A percentile compares a stretch with the other conserved stretches of the same genome.
These are phyloP conservation scores for Cheiracanthium punctorium DNA, from an alignment of 2,888 invertebrate species.

Conservation along the genomic window DNA sequence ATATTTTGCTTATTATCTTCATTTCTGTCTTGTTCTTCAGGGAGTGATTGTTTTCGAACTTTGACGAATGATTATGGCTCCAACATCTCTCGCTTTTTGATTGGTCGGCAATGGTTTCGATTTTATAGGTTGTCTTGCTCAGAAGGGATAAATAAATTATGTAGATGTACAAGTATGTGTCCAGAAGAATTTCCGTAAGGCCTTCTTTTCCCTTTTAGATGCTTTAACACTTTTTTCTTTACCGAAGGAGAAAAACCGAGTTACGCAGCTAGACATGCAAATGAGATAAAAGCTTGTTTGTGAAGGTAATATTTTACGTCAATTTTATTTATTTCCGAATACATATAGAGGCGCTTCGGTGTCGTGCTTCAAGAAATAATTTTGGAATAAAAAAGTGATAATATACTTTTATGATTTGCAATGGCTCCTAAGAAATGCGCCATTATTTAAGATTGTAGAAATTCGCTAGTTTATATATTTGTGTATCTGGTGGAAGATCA, in stretches of 20 bases:
- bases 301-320: neutral
- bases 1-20: constrained; percentile 53
- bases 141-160: constrained; percentile 64
- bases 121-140: constrained; percentile 64
- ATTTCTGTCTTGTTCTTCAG: constrained; percentile 38
- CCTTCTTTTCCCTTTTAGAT: neutral
- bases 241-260: neutral
- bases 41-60: constrained; percentile 68
- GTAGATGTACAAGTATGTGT: constrained; percentile 49
- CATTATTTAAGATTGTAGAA: no score
- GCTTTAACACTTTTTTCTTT: neutral
- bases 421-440: neutral
- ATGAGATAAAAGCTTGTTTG: neutral
- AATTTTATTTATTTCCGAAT: neutral
- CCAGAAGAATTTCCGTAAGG: neutral
- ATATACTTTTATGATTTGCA: neutral
- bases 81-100: constrained; percentile 51
- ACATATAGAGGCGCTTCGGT: neutral
- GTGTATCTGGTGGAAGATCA: no score
- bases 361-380: neutral
- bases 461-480: no score
- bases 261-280: neutral
- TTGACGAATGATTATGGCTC: constrained; percentile 67
- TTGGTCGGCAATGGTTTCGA: constrained; percentile 64
- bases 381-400: neutral